phyloP scores from a whole-genome alignment of 2,797 vertebrate genomes.

The Protonibea diacanthus region DNA sequence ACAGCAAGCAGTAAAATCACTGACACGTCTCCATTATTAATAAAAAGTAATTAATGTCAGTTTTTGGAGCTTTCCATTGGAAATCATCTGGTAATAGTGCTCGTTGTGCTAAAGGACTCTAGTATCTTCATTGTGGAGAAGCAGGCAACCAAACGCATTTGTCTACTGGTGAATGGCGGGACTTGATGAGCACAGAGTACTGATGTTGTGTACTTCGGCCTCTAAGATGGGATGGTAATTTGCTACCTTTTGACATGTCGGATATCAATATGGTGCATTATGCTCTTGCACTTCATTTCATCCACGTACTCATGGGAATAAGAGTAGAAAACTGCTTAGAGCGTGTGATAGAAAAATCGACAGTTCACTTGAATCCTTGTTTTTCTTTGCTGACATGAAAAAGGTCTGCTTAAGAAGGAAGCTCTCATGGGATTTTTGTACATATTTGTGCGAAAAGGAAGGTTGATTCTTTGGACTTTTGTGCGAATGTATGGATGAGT shows the following conservation, averaged over 20 bases:
- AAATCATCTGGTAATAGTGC: neutral
- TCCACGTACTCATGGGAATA: constrained; percentile 45
- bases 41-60: no score
- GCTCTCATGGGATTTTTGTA: neutral
- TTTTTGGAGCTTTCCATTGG: neutral
- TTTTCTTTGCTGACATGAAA: constrained; percentile 21
- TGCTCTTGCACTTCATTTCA: constrained; percentile 66
- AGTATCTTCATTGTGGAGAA: constrained; percentile 19
- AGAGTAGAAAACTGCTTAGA: constrained; percentile 53
- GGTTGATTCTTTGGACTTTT: neutral
- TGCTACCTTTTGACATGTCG: constrained; percentile 68
- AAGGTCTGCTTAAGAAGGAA: neutral
- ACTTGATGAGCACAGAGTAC: constrained; percentile 48
- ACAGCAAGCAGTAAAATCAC: no score
- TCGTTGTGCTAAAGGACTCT: neutral
- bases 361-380: neutral
- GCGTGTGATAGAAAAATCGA: constrained; percentile 29
- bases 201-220: constrained; percentile 66
- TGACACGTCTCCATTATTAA: no score
- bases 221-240: constrained; percentile 66
- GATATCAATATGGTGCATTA: constrained; percentile 73
- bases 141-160: constrained; percentile 56
- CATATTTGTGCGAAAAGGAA: neutral
- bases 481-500: no score
- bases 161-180: constrained; percentile 60